Base-by-base conservation (phyloP, 2,113 vertebrate species). In the Dicaeum eximium region DNA sequence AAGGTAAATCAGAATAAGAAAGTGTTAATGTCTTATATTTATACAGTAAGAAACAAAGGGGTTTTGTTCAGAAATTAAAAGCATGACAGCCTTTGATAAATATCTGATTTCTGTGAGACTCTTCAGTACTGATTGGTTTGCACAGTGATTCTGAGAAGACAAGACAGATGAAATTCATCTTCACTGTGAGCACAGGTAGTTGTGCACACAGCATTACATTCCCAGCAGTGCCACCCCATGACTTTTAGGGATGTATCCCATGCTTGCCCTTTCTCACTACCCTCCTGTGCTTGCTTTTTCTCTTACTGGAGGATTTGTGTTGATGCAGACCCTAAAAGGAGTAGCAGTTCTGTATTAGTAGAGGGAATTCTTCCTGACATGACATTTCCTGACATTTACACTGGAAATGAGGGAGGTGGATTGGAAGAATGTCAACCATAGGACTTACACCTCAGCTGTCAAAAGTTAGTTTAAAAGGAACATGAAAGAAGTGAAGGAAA, bases 351-450 rank as follows among this genome's bases (percentile, higher is more conserved):
- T 74, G 8, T 51, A 24, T 74, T 51, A 35, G 65, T 42, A 33
- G 12, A 64, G 71, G 83, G 66, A 58, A 53, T 80, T 95, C 75
- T 70, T 73, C 60, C 77, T 62, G 72, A 50, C 27, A 0, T 92
- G 77, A 50, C 60, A 70, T 93, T 94, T 79, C 65, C 86, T 95
- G 89, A 82, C 66, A 74, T 92, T 91, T 92, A 44, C 80, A 78
- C 56, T 78, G 33, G 67, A 73, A 89, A 23, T 48, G 74, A 15
- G 50, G 62, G 27, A 57, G 27, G n/a, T 35, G 35, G 56, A 40
- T 35, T 31, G 75, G 51, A 86, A 78, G 80, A 86, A 91, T 80
- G 56, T 88, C 77, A 85, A 7, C 85, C 21, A 5, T 2, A 44
- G 80, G 38, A 64, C 13, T 90, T 74, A 61, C 0, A 44, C 62